Base-by-base conservation (phyloP, 1,140 invertebrate genomes). In the Sitobion miscanthi region DNA sequence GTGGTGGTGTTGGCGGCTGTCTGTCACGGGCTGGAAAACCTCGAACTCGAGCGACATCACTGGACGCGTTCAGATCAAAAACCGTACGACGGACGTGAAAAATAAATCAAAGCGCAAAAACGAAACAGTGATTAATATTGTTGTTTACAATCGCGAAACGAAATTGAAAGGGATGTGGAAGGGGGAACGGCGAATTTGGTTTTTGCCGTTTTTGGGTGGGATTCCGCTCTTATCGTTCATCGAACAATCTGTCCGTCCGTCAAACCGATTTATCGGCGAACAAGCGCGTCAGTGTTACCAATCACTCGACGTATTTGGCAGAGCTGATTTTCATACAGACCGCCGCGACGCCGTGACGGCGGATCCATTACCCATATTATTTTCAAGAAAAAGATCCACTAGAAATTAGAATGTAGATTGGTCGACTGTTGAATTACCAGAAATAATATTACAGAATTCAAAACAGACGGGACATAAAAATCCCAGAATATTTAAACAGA, bases 111-210 rank as follows among this genome's bases (percentile, higher is more conserved):
- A 93, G 90, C 69, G 90, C 82, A 83, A 86, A 93, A 93, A 54
- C 23, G 14, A 20, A 83, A 52, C n/a, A 54, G 91, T 86, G 91
- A 93, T 93, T 93, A 93, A 93, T 85, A 93, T 42, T 54, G 35
- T 93, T 93, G 91, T 93, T 93, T 93, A 93, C 91, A 93, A 93
- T 86, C 91, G 85, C 23, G 57, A 85, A 93, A 86, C 77, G 91
- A 93, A 93, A 93, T 86, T 93, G 91, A 93, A 93, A 86, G 91
- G 91, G 49, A 83, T 42, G 85, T 25, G 49, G 35, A 42, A 85
- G 77, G 82, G 47, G 91, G 11, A 30, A n/a, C 62, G 9, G 5
- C 62, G 62, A 69, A 11, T 23, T 93, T 52, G 47, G 69, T 62
- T 49, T 57, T 62, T 62, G 25, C 25, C 25, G 57, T 62, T 62